Percentiles rank a stretch among this genome's conserved stretches.
Conservation (phyloP, 2,888 invertebrate species). For the Geophilus truncorum region DNA sequence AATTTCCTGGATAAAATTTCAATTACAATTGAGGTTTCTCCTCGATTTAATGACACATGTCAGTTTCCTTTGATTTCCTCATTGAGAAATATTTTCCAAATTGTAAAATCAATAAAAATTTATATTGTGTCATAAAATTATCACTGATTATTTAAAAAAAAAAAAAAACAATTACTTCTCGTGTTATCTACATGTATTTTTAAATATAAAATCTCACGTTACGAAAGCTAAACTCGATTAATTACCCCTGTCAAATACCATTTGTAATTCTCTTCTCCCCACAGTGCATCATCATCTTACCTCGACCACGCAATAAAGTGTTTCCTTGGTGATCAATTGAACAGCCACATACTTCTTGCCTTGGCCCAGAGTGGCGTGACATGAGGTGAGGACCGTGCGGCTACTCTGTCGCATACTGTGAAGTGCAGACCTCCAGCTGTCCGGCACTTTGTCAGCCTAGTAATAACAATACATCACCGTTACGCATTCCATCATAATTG, state of each 20-base stretch:
- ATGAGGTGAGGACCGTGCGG: slow-evolving; percentile 35
- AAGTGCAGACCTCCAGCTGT: slow-evolving; percentile 21
- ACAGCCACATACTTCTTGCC: slow-evolving; percentile 49
- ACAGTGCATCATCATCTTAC: too few relatives aligned
- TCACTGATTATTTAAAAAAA: neutral
- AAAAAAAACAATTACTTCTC: too few relatives aligned
- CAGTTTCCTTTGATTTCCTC: neutral
- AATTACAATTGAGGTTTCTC: neutral
- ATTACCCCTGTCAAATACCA: neutral
- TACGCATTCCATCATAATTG: neutral
- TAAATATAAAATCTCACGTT: neutral
- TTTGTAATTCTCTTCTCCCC: neutral
- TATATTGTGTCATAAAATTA: neutral
- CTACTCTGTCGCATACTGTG: slow-evolving; percentile 36
- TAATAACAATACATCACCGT: slow-evolving; percentile 13
- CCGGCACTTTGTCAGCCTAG: slow-evolving; percentile 13
- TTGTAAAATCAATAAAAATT: too few relatives aligned
- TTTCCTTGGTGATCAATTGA: slow-evolving; percentile 48
- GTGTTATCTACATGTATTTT: too few relatives aligned
- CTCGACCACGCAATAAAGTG: slow-evolving; percentile 50
- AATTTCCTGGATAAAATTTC: neutral
- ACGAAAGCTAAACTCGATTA: neutral
- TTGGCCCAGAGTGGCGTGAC: slow-evolving; percentile 31
- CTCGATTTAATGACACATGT: neutral
- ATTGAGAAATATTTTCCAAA: too few relatives aligned